Base-by-base conservation (phyloP, 2,113 vertebrate species). In the Taurulus bubalis region DNA sequence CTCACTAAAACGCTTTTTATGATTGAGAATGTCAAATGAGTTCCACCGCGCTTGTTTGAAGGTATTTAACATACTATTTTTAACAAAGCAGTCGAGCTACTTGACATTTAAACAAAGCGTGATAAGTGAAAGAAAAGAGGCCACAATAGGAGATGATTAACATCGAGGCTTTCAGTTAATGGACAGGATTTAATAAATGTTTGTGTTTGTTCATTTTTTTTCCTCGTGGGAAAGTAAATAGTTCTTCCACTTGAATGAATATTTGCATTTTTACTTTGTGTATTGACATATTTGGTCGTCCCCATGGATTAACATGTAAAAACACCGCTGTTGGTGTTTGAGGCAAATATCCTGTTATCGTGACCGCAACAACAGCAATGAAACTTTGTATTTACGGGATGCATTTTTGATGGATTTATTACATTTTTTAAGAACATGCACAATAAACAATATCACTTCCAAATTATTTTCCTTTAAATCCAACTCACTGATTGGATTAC, bases 261-360 rank as follows among this genome's bases (percentile, higher is more conserved):
- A 81, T 87, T 84, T 87, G 60, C 67, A 84, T 65, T 88, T 75
- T 34, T 65, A 16, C 53, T 42, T 63, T 32, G 79, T 83, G 58
- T 80, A 38, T 89, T 79, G 51, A 69, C 8, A 67, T 68, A 71
- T 71, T 71, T 75, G 83, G 53, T 60, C 63, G 32, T 58, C 70
- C 55, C 49, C 34, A 30, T 20, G 83, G 81, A 87, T 87, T 86
- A 75, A 79, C 62, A 73, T 82, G 58, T 77, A 16, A 85, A 82
- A 86, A 86, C 81, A 90, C 2, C 64, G 47, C 2, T 65, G 74
- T 45, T 82, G 85, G 86, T 77, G 78, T 74, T 85, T 77, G 73
- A 88, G 58, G 56, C 38, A 83, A 79, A 88, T 77, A 77, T 89
- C 69, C 84, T 80, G 36, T 72, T n/a, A 63, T 49, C 68, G 9